A percentile compares a stretch with the other conserved stretches of the same genome.
phyloP scores from a whole-genome alignment of 2,797 vertebrate species.

The Semaprochilodus insignis region DNA sequence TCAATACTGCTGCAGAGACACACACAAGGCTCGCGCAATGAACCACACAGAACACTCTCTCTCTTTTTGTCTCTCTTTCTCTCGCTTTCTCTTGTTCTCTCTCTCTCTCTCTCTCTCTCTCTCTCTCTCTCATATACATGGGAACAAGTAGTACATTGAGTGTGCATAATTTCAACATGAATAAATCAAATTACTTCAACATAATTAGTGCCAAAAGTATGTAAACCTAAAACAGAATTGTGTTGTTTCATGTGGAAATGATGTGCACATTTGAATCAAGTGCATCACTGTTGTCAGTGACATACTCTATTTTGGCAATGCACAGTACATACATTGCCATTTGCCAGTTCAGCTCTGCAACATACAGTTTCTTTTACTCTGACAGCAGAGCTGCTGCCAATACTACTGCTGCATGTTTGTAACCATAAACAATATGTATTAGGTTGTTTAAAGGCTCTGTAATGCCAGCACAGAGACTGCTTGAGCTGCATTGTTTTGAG shows the following conservation, averaged over 20 bases:
- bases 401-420: neutral
- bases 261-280: neutral
- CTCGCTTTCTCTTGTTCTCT: neutral
- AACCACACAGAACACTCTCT: neutral
- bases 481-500: neutral
- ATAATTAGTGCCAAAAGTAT: neutral
- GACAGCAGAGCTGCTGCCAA: neutral
- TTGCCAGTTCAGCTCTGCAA: no score
- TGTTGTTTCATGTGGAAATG: neutral
- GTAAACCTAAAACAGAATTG: neutral
- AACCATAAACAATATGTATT: neutral
- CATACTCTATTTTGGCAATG: no score
- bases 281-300: neutral
- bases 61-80: constrained; percentile 2
- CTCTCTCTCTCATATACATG: neutral
- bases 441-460: neutral
- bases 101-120: neutral
- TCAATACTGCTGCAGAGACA: constrained; percentile 59
- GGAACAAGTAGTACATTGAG: no score
- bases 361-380: neutral
- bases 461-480: constrained; percentile 3
- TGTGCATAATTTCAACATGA: no score
- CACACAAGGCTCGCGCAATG: neutral
- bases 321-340: neutral
- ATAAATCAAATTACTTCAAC: neutral